Evolutionary conservation across 1,140 invertebrate species (phyloP), one percentile per base, ranked within the genome.

Genomic region (Babylonia areolata): DNA sequence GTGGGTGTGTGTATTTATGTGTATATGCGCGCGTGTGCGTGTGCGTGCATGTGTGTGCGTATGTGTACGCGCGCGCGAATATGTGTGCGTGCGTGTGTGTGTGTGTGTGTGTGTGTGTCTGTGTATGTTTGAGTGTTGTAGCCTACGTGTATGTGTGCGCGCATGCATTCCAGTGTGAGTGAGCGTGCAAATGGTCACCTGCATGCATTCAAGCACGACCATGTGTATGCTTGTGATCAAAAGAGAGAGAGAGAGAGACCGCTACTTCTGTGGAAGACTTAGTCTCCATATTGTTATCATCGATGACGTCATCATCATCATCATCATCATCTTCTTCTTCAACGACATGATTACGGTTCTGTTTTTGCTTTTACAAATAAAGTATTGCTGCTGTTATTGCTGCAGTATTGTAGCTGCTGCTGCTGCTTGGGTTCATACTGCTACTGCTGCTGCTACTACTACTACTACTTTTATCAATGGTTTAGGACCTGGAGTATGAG

Each of bases 401-500:
- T n/a, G n/a, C n/a, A n/a, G n/a, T n/a, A n/a, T n/a, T n/a, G n/a
- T n/a, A n/a, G n/a, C n/a, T n/a, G n/a, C n/a, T n/a, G n/a, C n/a
- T n/a, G n/a, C n/a, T n/a, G n/a, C n/a, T n/a, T n/a, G n/a, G n/a
- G n/a, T n/a, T n/a, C n/a, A n/a, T n/a, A n/a, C n/a, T n/a, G n/a
- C n/a, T n/a, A n/a, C n/a, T n/a, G n/a, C n/a, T n/a, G n/a, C n/a
- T n/a, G n/a, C n/a, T n/a, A 51, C 17, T 51, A 51, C 17, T 51
- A 51, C n/a, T n/a, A 51, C 17, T 51, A 51, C 17, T 51, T 12
- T 51, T 51, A 51, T 51, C 17, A 51, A 12, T 5, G 5, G 46
- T 51, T 51, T 51, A 87, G 71, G 85, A 87, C 42, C 42, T 87
- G 81, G 75, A 86, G 64, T 85, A 82, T 33, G 75, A 84, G 51